Evolutionary conservation across 1,140 invertebrate genomes (phyloP).

Genomic region (Plutomurus gul): DNA sequence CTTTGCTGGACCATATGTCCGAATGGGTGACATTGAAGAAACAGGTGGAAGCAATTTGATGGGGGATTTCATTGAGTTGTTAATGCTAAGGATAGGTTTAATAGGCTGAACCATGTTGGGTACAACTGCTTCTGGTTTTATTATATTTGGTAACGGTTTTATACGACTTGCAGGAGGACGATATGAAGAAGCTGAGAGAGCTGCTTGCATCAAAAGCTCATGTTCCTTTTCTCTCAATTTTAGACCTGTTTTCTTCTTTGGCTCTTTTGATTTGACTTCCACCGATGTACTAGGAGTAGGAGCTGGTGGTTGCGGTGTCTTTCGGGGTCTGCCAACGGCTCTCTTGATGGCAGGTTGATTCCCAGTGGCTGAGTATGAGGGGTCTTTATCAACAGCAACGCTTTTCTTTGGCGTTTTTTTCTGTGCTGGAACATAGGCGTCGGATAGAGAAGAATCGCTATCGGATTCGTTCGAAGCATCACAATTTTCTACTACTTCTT

Average conservation of each 20-base stretch:
- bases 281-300: background rate
- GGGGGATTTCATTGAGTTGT: background rate
- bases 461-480: background rate
- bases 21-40: slow-evolving; percentile 35
- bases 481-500: background rate
- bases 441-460: background rate
- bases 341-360: background rate
- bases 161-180: slow-evolving; percentile 31
- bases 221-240: background rate
- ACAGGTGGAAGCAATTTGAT: background rate
- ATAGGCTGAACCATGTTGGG: background rate
- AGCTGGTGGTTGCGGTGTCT: background rate
- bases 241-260: background rate
- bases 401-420: background rate
- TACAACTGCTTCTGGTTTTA: slow-evolving; percentile 3
- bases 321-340: background rate
- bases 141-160: slow-evolving; percentile 2
- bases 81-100: background rate
- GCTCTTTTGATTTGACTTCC: background rate
- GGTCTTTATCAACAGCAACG: background rate
- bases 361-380: background rate
- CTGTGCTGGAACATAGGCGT: background rate
- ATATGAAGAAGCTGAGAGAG: background rate
- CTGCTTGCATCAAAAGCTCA: background rate
- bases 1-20: slow-evolving; percentile 45